These are phyloP conservation scores for Notothenia rossii DNA, from an alignment of 2,113 vertebrate species.

Conservation along the genomic window DNA sequence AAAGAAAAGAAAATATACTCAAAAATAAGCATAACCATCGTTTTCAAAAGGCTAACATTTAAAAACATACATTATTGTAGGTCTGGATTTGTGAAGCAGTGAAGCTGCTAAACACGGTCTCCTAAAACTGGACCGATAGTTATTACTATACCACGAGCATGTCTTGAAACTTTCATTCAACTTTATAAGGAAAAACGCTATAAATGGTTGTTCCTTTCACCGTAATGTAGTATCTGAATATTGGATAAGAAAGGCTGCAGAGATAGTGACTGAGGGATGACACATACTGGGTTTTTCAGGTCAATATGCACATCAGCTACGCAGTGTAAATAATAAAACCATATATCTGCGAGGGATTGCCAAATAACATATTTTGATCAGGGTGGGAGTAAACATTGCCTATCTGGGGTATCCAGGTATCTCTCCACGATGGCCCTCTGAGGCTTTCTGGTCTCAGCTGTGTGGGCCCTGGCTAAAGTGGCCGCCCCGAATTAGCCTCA, in stretches of 20 bases:
- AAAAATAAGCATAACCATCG: slow-evolving; percentile 71
- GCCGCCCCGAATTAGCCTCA: slow-evolving; percentile 71
- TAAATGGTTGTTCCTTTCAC: too few species aligned
- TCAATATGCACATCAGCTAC: slow-evolving; percentile 40
- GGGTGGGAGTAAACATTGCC: slow-evolving; percentile 45
- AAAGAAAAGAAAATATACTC: slow-evolving; percentile 66
- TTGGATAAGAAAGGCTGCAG: too few species aligned
- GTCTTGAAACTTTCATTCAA: too few species aligned
- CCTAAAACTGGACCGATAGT: too few species aligned
- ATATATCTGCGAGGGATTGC: slow-evolving; percentile 23
- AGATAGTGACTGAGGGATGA: too few species aligned
- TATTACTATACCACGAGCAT: too few species aligned
- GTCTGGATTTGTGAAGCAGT: slow-evolving; percentile 23
- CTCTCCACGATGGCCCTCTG: slow-evolving; percentile 57
- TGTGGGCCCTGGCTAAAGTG: slow-evolving; percentile 63
- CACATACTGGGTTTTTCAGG: slow-evolving; percentile 22
- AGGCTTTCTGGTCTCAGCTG: slow-evolving; percentile 52
- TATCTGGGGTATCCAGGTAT: slow-evolving; percentile 55
- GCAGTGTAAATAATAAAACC: slow-evolving; percentile 54
- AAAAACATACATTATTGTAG: slow-evolving; percentile 39
- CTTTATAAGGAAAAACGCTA: too few species aligned
- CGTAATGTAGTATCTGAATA: too few species aligned
- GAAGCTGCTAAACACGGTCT: not conserved
- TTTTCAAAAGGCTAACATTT: slow-evolving; percentile 49
- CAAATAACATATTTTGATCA: slow-evolving; percentile 54